A percentile compares a stretch with the other conserved stretches of the same genome.
Evolutionary conservation across 2,113 vertebrate genomes (phyloP).

Genomic region (Atlantisia rogersi): DNA sequence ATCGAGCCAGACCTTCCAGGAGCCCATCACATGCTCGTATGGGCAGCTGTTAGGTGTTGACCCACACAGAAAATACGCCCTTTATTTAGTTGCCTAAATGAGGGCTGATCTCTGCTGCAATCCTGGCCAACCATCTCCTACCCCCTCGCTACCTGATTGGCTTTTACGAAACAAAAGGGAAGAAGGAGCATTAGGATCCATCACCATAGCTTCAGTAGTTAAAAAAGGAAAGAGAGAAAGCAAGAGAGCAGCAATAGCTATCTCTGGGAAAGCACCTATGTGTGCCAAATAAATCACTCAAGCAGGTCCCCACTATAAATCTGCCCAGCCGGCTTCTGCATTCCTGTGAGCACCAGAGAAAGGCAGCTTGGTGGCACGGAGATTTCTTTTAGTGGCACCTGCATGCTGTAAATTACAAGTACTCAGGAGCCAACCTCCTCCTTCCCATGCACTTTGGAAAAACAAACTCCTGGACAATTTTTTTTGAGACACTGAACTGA

Average conservation of each 20-base stretch:
- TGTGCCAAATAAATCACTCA: background rate
- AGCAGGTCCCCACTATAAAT: background rate
- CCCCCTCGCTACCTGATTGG: conserved; percentile 24
- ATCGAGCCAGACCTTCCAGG: background rate
- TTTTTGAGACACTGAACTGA: background rate
- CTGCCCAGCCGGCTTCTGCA: background rate
- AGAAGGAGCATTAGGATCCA: background rate
- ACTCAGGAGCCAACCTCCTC: background rate
- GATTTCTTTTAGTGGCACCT: background rate
- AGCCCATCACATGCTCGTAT: background rate
- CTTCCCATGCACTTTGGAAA: background rate
- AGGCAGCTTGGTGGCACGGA: background rate
- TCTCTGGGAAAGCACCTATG: background rate
- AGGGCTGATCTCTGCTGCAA: background rate
- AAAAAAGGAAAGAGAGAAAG: background rate
- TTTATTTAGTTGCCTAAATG: background rate
- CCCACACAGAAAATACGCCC: background rate
- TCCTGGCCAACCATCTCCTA: background rate
- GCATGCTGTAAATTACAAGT: background rate
- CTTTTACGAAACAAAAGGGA: conserved; percentile 30
- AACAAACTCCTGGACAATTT: background rate
- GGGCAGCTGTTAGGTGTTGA: conserved; percentile 1
- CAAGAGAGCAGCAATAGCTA: background rate
- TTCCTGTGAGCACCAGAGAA: background rate
- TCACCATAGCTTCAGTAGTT: background rate